Evolutionary conservation across 2,888 invertebrate species (phyloP).

Genomic region (Balanococcus diminutus): DNA sequence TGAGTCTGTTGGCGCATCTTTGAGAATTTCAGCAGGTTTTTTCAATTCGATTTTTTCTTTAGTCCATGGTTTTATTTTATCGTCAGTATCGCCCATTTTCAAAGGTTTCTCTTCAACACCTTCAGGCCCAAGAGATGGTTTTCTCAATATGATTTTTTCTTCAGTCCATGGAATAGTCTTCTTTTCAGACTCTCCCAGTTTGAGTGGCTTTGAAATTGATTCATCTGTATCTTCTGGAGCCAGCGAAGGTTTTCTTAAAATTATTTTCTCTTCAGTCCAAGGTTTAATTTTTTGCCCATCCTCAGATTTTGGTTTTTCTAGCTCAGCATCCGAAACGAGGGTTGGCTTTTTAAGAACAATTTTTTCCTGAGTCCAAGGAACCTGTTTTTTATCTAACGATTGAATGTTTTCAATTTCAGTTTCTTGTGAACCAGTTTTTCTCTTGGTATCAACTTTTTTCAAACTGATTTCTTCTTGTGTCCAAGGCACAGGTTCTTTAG

Average conservation of each 20-base stretch:
- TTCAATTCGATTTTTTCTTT: constrained; percentile 58
- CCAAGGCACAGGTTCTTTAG: constrained; percentile 60
- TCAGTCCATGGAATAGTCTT: constrained; percentile 60
- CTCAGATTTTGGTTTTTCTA: constrained; percentile 58
- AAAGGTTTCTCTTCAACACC: constrained; percentile 59
- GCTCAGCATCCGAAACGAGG: constrained; percentile 59
- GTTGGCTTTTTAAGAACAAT: constrained; percentile 60
- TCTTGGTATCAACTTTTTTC: constrained; percentile 59
- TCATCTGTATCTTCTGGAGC: neutral
- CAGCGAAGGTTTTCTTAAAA: neutral
- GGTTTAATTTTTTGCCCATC: neutral
- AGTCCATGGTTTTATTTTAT: neutral
- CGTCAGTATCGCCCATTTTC: neutral
- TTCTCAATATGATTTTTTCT: constrained; percentile 60
- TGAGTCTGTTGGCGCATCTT: neutral
- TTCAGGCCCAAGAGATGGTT: constrained; percentile 59
- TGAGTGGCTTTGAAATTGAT: constrained; percentile 60
- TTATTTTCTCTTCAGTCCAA: neutral
- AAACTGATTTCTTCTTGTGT: constrained; percentile 61
- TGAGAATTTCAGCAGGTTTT: constrained; percentile 57
- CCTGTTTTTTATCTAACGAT: neutral
- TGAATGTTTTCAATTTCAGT: constrained; percentile 57
- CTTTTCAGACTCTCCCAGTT: constrained; percentile 59
- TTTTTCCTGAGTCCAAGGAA: constrained; percentile 61
- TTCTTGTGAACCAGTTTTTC: constrained; percentile 62